A percentile compares a stretch with the other conserved stretches of the same genome.
Conservation (phyloP, 2,113 vertebrate species). For the Trogon surrucura region DNA sequence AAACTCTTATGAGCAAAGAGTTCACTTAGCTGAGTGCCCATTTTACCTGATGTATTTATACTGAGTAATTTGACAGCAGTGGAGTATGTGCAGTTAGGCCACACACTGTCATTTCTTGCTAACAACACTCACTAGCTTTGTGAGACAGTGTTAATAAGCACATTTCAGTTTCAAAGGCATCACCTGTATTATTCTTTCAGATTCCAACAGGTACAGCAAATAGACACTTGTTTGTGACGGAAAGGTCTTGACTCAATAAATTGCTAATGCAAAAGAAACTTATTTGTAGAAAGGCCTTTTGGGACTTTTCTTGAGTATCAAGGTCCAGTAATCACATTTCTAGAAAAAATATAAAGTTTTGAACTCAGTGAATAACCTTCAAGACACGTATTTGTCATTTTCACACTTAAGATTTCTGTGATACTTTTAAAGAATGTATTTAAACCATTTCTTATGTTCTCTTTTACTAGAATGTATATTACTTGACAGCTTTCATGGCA, state of each 20-base stretch:
- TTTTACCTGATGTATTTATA: conserved; percentile 61
- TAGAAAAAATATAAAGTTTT: not conserved
- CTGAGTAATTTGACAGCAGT: conserved; percentile 61
- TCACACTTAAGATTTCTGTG: not conserved
- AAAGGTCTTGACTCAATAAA: conserved; percentile 54
- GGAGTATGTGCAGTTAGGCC: conserved; percentile 26
- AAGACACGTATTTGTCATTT: not conserved
- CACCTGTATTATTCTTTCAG: conserved; percentile 28
- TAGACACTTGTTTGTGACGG: conserved; percentile 40
- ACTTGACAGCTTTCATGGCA: not conserved
- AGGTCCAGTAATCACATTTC: conserved; percentile 4
- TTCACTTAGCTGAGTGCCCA: conserved; percentile 54
- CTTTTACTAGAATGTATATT: not conserved
- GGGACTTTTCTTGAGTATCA: not conserved
- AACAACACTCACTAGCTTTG: conserved; percentile 32
- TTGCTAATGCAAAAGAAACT: conserved; percentile 29
- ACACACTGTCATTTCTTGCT: conserved; percentile 41
- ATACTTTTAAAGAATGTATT: not conserved
- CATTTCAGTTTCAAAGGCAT: conserved; percentile 62
- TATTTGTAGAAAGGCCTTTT: conserved; percentile 7
- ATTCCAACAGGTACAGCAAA: conserved; percentile 54
- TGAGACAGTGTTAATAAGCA: conserved; percentile 56
- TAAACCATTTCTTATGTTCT: not conserved
- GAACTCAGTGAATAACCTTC: not conserved
- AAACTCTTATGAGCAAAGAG: conserved; percentile 34